Base-by-base conservation (phyloP, 23 tunicate genomes). In the Trididemnum nubilum region DNA sequence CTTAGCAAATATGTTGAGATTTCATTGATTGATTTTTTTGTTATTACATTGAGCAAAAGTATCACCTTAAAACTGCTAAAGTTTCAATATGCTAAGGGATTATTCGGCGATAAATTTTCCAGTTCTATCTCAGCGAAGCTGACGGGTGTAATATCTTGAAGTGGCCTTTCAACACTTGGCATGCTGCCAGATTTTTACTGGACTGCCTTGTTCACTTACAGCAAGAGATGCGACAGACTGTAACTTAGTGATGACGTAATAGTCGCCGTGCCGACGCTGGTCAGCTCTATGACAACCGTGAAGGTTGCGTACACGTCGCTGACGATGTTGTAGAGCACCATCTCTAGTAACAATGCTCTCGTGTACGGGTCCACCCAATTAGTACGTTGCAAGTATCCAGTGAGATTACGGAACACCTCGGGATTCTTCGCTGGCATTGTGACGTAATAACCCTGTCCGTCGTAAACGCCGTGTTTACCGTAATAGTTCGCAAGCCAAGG, bases 351-450 rank as follows among this genome's bases (percentile, higher is more conserved):
- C 2, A 88, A 82, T 0, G 76, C 63, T 36, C 92, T 44, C 2
- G 93, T 77, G 36, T 77, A 36, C 21, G 30, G 33, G 51, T 88
- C 93, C 33, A 88, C 83, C 93, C 93, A 88, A 3, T 88, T 82
- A 0, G 40, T 2, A 18, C 38, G 65, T 76, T 35, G 49, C 38
- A 88, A 51, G 67, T 76, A 35, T 32, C 31, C 54, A n/a, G 73
- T 33, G 7, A 83, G 26, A 12, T 23, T 33, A 9, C 80, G 84
- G 2, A 59, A 74, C 0, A 36, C 51, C 7, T 29, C 34, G 22
- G 38, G 52, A 32, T 65, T 36, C 36, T 49, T 75, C 2, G 37
- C 9, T 27, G 80, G 64, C 32, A 83, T 22, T 54, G 64, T 71
- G 61, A 72, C 88, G 82, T 89, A 89, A 26, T 89, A 89, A 15